phyloP scores from a whole-genome alignment of 2,888 invertebrate species.

The Oxyteleia sp. region DNA sequence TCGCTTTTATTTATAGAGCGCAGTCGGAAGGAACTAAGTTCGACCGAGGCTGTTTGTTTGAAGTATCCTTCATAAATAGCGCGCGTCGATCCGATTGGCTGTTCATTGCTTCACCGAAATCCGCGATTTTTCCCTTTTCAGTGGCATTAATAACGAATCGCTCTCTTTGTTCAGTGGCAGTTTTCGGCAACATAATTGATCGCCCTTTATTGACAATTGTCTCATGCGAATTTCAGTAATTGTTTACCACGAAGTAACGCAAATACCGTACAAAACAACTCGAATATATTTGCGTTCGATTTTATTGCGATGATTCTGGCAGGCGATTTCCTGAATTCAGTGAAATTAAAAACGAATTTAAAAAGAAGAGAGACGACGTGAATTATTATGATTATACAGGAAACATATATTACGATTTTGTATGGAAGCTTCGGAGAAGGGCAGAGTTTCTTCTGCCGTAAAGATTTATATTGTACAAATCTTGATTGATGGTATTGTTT shows the following conservation, averaged over 20 bases:
- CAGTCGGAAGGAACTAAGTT: not conserved
- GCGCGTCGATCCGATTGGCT: not conserved
- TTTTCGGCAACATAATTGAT: not conserved
- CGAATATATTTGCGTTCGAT: not conserved
- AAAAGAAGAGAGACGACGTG: too few relatives aligned
- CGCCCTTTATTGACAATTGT: not conserved
- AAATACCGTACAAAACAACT: not conserved
- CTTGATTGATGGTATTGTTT: too few relatives aligned
- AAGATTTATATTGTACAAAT: too few relatives aligned
- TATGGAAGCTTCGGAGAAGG: too few relatives aligned
- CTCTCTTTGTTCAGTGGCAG: not conserved
- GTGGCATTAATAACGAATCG: not conserved
- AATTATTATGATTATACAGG: too few relatives aligned
- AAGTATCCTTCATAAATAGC: slow-evolving; percentile 15
- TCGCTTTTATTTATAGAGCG: not conserved
- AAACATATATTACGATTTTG: too few relatives aligned
- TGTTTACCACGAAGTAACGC: too few relatives aligned
- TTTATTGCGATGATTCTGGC: not conserved
- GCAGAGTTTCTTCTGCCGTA: too few relatives aligned
- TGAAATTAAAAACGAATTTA: too few relatives aligned
- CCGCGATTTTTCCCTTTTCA: not conserved
- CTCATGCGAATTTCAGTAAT: not conserved
- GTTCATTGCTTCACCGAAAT: not conserved
- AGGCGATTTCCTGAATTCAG: too few relatives aligned
- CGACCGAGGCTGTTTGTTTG: not conserved